Base-by-base conservation (phyloP, 2,888 invertebrate species). In the Strigamia crassipes region DNA sequence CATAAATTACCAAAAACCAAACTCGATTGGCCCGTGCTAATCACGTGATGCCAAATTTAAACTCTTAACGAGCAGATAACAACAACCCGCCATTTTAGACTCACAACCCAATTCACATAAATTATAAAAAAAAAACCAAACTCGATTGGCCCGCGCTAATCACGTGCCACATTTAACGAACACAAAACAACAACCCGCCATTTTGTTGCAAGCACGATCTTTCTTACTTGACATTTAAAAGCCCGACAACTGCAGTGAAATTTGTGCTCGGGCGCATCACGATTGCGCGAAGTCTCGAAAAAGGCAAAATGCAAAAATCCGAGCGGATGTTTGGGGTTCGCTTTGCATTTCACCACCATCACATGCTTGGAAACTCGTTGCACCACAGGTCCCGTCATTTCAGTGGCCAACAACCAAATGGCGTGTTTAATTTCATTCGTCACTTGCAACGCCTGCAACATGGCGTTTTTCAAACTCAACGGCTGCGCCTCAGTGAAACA, bases 271-370 rank as follows among this genome's bases (percentile, higher is more conserved):
- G 86, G 85, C 4, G 86, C 84, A 46, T 86, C 83, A 82, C 86
- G 83, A 81, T 86, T 86, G 79, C 86, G 85, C 38, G 84, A 82
- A 0, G 86, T 86, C 41, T 87, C 88, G 85, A 90, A 90, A 85
- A 92, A 91, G 0, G 87, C 90, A 86, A 92, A 91, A 87, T 93
- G 93, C 46, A 93, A 88, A 86, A 92, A 93, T 12, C 93, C 93
- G 27, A 93, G 88, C 0, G 93, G 92, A 86, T 92, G 91, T 84
- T 91, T 91, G 0, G 91, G 89, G 81, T 90, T 91, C 10, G 91
- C 90, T 87, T 91, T 91, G 86, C 93, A 93, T 86, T 92, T 92
- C 1, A 93, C 92, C 79, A 91, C 93, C 91, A 93, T 91, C 46
- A 92, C 91, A 85, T 90, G 91, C 86, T 92, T 92, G 0, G 92